These are phyloP conservation scores for Antechinus stuartii DNA, from an alignment of 2,113 vertebrate species.

Conservation along the genomic window DNA sequence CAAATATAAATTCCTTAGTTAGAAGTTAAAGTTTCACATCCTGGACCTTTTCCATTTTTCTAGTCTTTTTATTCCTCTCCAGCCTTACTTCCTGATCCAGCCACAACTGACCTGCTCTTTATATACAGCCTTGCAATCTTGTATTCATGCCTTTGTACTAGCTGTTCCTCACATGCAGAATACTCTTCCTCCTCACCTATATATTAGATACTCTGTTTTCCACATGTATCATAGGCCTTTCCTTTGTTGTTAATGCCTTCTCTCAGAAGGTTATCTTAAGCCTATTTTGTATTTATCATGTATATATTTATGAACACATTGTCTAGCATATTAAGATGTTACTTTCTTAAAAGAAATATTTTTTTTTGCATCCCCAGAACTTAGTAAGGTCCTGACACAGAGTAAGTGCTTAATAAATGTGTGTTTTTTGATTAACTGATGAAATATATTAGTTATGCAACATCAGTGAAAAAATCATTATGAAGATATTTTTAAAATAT, in stretches of 20 bases:
- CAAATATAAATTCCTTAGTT: neutral
- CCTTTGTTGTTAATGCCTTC: neutral
- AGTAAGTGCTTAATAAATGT: neutral
- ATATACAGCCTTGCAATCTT: neutral
- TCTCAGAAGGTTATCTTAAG: neutral
- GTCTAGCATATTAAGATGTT: neutral
- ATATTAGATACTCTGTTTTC: neutral
- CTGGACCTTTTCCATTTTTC: neutral
- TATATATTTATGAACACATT: neutral
- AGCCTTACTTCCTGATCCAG: neutral
- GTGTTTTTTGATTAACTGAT: neutral
- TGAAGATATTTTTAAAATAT: constrained; percentile 43
- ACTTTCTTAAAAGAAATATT: neutral
- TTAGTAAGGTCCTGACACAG: neutral
- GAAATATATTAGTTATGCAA: constrained; percentile 54
- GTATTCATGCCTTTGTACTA: neutral
- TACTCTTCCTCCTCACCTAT: neutral
- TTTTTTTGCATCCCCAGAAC: neutral
- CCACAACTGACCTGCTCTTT: neutral
- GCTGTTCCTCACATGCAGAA: neutral
- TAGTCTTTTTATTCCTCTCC: neutral
- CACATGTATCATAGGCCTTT: neutral
- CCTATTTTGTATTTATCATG: neutral
- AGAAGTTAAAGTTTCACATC: neutral
- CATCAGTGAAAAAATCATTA: constrained; percentile 57